Evolutionary conservation across 2,797 vertebrate species (phyloP), one percentile per base, ranked within the genome.

Genomic region (Antennarius maculatus): DNA sequence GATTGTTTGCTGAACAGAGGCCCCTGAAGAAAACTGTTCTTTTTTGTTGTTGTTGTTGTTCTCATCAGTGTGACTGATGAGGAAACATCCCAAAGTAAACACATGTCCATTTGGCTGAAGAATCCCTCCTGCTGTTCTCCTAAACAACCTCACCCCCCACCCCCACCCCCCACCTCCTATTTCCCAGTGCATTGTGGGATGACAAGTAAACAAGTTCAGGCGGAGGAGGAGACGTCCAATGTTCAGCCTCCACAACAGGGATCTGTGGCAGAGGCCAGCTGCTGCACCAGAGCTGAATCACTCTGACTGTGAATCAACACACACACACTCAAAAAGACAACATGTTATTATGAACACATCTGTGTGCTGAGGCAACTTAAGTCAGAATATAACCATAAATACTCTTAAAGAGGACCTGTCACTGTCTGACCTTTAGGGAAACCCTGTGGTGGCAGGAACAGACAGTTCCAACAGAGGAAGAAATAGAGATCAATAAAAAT

Each of bases 281-380:
- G 81, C 77, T 74, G 81, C 77, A 66, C 80, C 78, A 54, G 71
- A 48, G 86, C 87, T 92, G 91, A 92, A 82, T 93, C 90, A 91
- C 76, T 56, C 41, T 39, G 65, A 69, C 65, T 65, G 55, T 76
- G 85, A 81, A 67, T 79, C 76, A 83, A 71, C 60, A 42, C 7
- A 34, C 31, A 18, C 34, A 27, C 63, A 15, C 56, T 61, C 43
- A 54, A 56, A 67, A 70, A 61, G 57, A 60, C 64, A 6, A 23
- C 76, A 46, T 72, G 80, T 71, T 54, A 53, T 60, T 70, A 43
- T 59, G 57, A 55, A 59, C 68, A 78, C 74, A 80, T 76, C 64
- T 76, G 77, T 73, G 77, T 41, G 69, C 51, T 43, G 34, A 23
- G n/a, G 53, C 57, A 65, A 62, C 18, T 5, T 3, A 52, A 41